Evolutionary conservation across 2,888 invertebrate genomes (phyloP), one percentile per base, ranked within the genome.

Genomic region (Imbricaverruca yamaguchii): DNA sequence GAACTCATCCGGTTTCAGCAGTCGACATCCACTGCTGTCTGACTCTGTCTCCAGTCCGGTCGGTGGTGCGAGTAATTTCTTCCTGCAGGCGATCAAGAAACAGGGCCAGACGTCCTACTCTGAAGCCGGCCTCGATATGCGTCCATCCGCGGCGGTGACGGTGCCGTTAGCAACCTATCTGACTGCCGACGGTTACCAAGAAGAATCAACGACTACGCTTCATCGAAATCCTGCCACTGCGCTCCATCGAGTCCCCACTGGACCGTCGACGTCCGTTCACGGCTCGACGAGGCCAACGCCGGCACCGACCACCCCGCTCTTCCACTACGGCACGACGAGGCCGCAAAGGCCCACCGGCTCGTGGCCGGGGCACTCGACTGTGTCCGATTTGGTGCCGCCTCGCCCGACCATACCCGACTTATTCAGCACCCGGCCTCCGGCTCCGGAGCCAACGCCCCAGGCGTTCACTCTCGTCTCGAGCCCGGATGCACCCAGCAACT

Each of bases 41-140:
- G 74, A 74, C 21, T 53, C 53, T 7, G 4, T 55, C 8, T 53
- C 21, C 15, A 53, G 55, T 9, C 13, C 55, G 9, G 74, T 55
- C 21, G 21, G 74, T 18, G 74, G 74, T 2, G 55, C 74, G 21
- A 74, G 74, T 55, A 11, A 21, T 23, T 74, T 74, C 74, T 74
- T 39, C 21, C 74, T 74, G 10, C 55, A 74, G 55, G 74, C 74
- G 21, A 13, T 74, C n/a, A 18, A 53, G 13, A 74, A 74, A 15
- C 74, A 74, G 74, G 74, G 74, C 13, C 74, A 74, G 21, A 74
- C 53, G 3, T 74, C 74, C 2, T 74, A 74, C 74, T 74, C 74
- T 9, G 74, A 74, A 15, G 12, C 69, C 0, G n/a, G 59, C 59
- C 59, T 59, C 59, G 39, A 39, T 39, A 4, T 39, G 39, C 39